Conservation (phyloP, 2,797 vertebrate genomes). For the Sphenodon punctatus region DNA sequence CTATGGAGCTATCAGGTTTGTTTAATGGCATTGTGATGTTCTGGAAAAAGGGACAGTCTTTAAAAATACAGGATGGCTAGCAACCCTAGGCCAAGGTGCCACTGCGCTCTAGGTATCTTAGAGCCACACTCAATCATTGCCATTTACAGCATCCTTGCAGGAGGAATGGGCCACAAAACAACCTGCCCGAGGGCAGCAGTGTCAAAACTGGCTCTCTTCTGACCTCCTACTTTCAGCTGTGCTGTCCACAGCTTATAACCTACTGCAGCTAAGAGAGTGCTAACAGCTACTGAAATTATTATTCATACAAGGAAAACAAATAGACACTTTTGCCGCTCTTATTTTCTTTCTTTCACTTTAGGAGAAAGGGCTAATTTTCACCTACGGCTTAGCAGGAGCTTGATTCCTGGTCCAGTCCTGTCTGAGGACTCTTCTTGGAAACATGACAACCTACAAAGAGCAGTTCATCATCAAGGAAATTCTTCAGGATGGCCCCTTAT, state of each 20-base stretch:
- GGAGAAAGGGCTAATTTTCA: not conserved
- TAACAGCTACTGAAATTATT: too few relatives aligned
- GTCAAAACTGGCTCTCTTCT: not conserved
- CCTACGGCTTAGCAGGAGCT: not conserved
- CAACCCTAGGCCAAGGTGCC: not conserved
- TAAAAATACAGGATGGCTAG: too few relatives aligned
- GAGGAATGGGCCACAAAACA: not conserved
- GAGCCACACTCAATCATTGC: not conserved
- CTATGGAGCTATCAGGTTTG: too few relatives aligned
- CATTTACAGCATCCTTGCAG: not conserved
- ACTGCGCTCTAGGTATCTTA: too few relatives aligned
- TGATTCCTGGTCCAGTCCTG: not conserved
- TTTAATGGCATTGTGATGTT: too few relatives aligned
- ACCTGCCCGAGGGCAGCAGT: not conserved
- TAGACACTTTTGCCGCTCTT: too few relatives aligned
- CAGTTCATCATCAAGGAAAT: not conserved
- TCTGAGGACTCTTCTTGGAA: not conserved
- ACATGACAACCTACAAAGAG: not conserved
- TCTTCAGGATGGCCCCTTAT: not conserved
- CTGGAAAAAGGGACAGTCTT: too few relatives aligned
- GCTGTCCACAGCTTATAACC: too few relatives aligned
- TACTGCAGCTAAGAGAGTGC: too few relatives aligned
- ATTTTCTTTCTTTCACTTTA: not conserved
- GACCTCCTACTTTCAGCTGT: not conserved
- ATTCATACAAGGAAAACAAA: not conserved